phyloP scores from a whole-genome alignment of 2,888 invertebrate species.

The Morpho deidamia region DNA sequence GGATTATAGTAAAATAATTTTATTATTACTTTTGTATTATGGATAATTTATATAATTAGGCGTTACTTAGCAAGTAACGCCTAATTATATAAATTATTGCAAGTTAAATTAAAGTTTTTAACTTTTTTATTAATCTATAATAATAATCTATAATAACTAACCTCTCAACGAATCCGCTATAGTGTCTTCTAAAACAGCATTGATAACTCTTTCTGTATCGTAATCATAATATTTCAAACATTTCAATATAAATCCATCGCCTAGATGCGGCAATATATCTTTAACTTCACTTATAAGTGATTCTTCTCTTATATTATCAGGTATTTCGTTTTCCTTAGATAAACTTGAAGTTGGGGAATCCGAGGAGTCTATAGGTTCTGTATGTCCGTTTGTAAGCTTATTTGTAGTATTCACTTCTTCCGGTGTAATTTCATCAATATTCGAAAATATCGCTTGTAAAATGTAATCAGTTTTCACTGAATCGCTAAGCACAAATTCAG shows the following conservation, averaged over 20 bases:
- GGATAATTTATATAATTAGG: too few species aligned
- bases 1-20: too few species aligned
- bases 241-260: conserved; percentile 85
- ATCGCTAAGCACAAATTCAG: conserved; percentile 50
- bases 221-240: conserved; percentile 88
- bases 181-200: conserved; percentile 88
- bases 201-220: conserved; percentile 86
- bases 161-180: conserved; percentile 55
- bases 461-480: conserved; percentile 76
- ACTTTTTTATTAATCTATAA: too few species aligned
- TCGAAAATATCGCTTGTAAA: conserved; percentile 70
- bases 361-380: conserved; percentile 32
- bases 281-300: conserved; percentile 81
- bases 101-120: too few species aligned
- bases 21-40: too few species aligned
- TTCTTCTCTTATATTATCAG: conserved; percentile 59
- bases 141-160: conserved; percentile 18
- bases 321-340: conserved; percentile 53
- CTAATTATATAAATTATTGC: too few species aligned
- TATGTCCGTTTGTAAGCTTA: conserved; percentile 43
- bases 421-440: conserved; percentile 57
- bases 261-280: conserved; percentile 89
- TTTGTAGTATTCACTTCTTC: conserved; percentile 29
- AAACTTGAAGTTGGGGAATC: conserved; percentile 17
- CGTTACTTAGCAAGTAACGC: too few species aligned